Evolutionary conservation across 1,140 invertebrate genomes (phyloP), one percentile per base, ranked within the genome.

Genomic region (Meloidogyne floridensis): DNA sequence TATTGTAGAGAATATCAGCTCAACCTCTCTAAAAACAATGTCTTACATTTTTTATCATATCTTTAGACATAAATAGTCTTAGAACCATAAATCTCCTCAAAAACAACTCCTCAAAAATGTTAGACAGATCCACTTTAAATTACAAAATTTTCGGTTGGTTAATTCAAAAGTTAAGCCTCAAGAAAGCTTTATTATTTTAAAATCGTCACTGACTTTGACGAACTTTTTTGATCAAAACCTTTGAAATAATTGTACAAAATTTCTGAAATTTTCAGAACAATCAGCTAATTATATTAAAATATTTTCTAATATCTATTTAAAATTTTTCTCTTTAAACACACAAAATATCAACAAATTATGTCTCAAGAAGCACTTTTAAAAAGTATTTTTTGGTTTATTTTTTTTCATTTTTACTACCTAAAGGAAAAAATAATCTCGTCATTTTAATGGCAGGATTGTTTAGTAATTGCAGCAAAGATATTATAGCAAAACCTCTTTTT

Each of bases 331-430:
- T 15, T 4, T n/a, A 4, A 65, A n/a, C 59, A n/a, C 6, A n/a
- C 59, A 47, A 47, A 47, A 47, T n/a, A 65, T n/a, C n/a, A n/a
- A 6, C 3, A 65, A 65, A 65, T 2, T n/a, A n/a, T 6, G n/a
- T n/a, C 15, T n/a, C 59, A 65, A 11, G 53, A 54, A 54, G 53
- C 53, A 9, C 53, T 54, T 9, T 10, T 3, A 54, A 54, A 54
- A 65, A 65, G n/a, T 65, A n/a, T 65, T n/a, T 65, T 65, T 65
- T 65, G n/a, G 59, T 15, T 18, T n/a, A 65, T 65, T 65, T 65
- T 59, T 1, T 59, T 59, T 59, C 15, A 15, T 5, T 15, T 15
- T 5, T 15, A 59, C 32, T 32, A 32, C 2, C 32, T 32, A 32
- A 32, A 59, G 15, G n/a, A 65, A 65, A 18, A 65, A 65, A 65